phyloP scores from a whole-genome alignment of 1,140 invertebrate species.

The Paracyclopina nana region DNA sequence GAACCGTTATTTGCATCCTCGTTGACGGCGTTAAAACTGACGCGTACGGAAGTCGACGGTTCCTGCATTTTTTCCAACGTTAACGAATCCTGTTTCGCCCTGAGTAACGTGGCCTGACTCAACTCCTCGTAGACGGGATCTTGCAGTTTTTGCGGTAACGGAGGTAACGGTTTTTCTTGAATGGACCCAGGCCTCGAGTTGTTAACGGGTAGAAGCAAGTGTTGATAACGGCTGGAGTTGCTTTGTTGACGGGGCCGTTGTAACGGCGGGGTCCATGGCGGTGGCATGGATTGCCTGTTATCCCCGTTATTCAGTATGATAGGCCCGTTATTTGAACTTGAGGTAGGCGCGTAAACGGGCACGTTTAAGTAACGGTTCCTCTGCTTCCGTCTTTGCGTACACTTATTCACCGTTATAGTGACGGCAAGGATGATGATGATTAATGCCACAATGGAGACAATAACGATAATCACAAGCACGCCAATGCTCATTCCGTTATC shows the following conservation, averaged over 20 bases:
- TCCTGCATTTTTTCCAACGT: no score
- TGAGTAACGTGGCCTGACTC: no score
- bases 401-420: no score
- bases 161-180: not conserved
- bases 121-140: not conserved
- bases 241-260: no score
- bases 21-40: not conserved
- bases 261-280: not conserved
- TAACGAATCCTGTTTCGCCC: no score
- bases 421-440: not conserved
- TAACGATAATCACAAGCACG: not conserved
- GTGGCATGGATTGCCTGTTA: not conserved
- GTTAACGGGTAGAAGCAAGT: not conserved
- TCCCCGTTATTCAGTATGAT: not conserved
- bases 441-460: not conserved
- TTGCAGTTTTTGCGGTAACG: not conserved
- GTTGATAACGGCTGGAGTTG: slow-evolving; percentile 1
- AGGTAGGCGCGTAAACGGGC: not conserved
- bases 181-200: not conserved
- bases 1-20: not conserved
- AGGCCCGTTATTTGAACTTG: not conserved
- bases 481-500: not conserved
- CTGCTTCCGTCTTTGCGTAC: not conserved
- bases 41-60: not conserved
- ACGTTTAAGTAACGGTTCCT: not conserved